Conservation (phyloP, 1,140 invertebrate species). For the Penaeus japonicus region DNA sequence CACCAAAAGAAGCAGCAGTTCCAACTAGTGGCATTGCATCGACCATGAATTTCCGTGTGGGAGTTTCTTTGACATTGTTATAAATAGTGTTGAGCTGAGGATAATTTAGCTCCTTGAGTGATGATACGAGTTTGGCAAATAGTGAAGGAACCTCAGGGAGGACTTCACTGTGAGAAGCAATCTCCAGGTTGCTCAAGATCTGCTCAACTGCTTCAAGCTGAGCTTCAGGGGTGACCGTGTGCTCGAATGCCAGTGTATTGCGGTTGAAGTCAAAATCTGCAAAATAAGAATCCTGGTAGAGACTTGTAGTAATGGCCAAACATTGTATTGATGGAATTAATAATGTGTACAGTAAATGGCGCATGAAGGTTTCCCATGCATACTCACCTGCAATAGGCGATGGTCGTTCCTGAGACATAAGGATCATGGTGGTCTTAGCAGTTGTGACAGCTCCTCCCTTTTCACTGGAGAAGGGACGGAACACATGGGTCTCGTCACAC, state of each 20-base stretch:
- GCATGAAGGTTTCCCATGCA: not conserved
- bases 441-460: conserved; percentile 74
- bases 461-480: conserved; percentile 77
- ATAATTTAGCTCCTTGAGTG: conserved; percentile 60
- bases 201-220: conserved; percentile 15
- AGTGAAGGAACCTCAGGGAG: conserved; percentile 62
- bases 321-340: too few relatives aligned
- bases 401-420: not conserved
- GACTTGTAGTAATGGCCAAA: too few relatives aligned
- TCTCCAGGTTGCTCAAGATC: conserved; percentile 17
- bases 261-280: conserved; percentile 21
- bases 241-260: conserved; percentile 31
- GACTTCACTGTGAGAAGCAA: conserved; percentile 65
- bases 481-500: conserved; percentile 78
- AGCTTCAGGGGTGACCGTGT: not conserved
- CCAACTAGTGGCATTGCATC: conserved; percentile 80
- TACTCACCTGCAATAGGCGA: not conserved
- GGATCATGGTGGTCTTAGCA: conserved; percentile 7
- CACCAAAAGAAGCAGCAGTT: conserved; percentile 78
- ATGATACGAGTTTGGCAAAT: conserved; percentile 63
- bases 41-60: conserved; percentile 72
- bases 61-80: conserved; percentile 33
- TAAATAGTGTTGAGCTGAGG: conserved; percentile 41
- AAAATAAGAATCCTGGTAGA: not conserved
- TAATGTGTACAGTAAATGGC: too few relatives aligned